Evolutionary conservation across 2,797 vertebrate species (phyloP), one percentile per base, ranked within the genome.

Genomic region (Ptychadena robeensis): DNA sequence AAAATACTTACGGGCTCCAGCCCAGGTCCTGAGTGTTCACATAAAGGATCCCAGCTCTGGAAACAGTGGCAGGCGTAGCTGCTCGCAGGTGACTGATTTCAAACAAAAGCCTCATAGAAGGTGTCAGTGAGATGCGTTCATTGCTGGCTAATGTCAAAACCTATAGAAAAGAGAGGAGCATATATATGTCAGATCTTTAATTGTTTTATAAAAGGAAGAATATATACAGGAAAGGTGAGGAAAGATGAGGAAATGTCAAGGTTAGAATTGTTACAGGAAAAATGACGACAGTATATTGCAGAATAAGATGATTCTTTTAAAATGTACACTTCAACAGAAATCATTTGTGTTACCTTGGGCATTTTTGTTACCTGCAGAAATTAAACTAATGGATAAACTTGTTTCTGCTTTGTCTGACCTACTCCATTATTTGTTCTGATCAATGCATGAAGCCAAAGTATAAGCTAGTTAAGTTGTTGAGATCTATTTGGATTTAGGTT

Each of bases 111-210:
- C 94, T 89, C 91, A 94, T 94, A 81, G 91, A 91, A 31, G 93
- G 82, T 0, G 92, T 93, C 82, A 94, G 85, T 72, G 92, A 94
- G 80, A 95, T 92, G 63, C 91, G 90, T 88, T 94, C 91, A 31
- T 96, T 95, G 81, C 91, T 96, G 76, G 93, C 91, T 81, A 95
- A 86, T 32, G 90, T 94, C 83, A 96, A 86, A 86, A 95, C 92
- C 92, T 95, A 53, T 53, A 81, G 25, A 0, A 0, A 72, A 73
- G 11, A 63, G 31, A 30, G 59, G 22, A 59, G 27, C 10, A 9
- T 22, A 61, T 3, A 18, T 12, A 12, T 37, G 15, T 14, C 38
- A 40, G 12, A 12, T 40, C 11, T 40, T 4, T 14, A 2, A 40
- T 12, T 2, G 4, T 14, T 12, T 40, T 40, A 40, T 18, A 53